These are phyloP conservation scores for Spinus pinus DNA, from an alignment of 2,797 vertebrate genomes.

Conservation along the genomic window DNA sequence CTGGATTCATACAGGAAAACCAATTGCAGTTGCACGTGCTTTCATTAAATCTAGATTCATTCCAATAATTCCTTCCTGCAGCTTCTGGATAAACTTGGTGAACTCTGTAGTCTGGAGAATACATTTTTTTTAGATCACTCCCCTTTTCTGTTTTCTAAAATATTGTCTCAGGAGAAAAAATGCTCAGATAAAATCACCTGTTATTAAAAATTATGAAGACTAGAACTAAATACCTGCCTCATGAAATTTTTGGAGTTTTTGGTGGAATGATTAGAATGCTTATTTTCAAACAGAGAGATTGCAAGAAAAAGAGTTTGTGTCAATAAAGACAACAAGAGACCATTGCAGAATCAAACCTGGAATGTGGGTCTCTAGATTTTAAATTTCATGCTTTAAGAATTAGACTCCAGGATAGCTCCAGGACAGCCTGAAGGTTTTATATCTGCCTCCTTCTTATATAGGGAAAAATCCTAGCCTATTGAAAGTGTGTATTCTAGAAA, in stretches of 20 bases:
- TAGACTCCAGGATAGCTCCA: not conserved
- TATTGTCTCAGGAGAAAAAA: not conserved
- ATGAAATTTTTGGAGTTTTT: not conserved
- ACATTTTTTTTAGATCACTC: not conserved
- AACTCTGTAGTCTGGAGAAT: not conserved
- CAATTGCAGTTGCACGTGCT: not conserved
- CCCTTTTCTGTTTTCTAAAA: not conserved
- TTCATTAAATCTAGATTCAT: not conserved
- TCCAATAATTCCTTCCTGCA: not conserved
- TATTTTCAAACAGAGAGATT: not conserved
- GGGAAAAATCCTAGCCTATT: not conserved
- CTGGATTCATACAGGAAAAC: not conserved
- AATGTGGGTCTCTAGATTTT: not conserved
- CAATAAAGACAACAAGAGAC: not conserved
- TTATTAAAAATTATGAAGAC: not conserved
- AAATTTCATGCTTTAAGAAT: not conserved
- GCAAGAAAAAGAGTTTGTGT: not conserved
- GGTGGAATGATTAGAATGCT: not conserved
- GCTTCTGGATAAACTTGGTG: not conserved
- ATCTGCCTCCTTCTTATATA: not conserved
- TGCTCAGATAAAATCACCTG: not conserved
- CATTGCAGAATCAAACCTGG: not conserved
- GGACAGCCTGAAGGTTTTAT: not conserved
- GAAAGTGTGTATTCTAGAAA: constrained; percentile 31
- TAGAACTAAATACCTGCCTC: not conserved